These are phyloP conservation scores for Dromaius novaehollandiae DNA, from an alignment of 2,113 vertebrate species.

Conservation along the genomic window DNA sequence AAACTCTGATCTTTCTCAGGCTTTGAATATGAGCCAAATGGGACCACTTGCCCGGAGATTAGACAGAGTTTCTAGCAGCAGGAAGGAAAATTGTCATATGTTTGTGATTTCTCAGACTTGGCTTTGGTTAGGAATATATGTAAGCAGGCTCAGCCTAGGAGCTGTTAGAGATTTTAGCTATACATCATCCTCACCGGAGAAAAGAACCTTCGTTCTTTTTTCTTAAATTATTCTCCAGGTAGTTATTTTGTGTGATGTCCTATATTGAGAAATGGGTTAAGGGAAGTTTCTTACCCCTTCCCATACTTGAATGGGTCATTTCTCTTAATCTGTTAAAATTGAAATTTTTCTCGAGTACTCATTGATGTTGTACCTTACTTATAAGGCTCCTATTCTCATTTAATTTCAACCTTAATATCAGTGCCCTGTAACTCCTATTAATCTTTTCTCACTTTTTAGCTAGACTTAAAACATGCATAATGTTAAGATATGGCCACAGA, in stretches of 20 bases:
- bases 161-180: neutral
- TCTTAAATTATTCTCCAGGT: neutral
- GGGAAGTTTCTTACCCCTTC: neutral
- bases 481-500: neutral
- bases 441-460: neutral
- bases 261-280: neutral
- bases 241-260: neutral
- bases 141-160: constrained; percentile 6
- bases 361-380: neutral
- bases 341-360: neutral
- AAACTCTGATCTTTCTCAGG: constrained; percentile 51
- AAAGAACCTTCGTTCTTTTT: neutral
- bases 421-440: neutral
- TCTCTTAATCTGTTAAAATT: neutral
- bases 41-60: constrained; percentile 57
- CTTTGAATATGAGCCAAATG: constrained; percentile 43
- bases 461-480: neutral
- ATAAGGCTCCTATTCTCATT: neutral
- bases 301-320: neutral
- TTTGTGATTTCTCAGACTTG: constrained; percentile 54
- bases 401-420: neutral
- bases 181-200: neutral
- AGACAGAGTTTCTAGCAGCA: constrained; percentile 56
- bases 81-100: constrained; percentile 65
- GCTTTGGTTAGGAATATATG: constrained; percentile 3